A percentile compares a stretch with the other conserved stretches of the same genome.
phyloP scores from a whole-genome alignment of 2,797 vertebrate genomes.

The Sebastes reedi region DNA sequence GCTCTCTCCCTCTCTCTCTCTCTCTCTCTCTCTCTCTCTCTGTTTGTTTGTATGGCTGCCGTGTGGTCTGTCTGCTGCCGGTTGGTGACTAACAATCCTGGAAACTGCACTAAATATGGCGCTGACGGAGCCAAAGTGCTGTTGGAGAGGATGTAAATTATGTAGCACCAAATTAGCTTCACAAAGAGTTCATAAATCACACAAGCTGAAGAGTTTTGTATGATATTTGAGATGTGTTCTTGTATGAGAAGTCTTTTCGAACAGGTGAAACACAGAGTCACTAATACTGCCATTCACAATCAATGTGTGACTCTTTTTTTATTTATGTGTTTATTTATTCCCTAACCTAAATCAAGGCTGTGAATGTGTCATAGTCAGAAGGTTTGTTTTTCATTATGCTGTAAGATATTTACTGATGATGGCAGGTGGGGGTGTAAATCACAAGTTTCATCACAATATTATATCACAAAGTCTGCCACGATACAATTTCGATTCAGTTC shows the following conservation, averaged over 20 bases:
- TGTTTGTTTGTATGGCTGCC: neutral
- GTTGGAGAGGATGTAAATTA: neutral
- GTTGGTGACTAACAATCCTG: constrained; percentile 1
- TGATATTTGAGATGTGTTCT: neutral
- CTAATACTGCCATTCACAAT: neutral
- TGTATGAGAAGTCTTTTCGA: neutral
- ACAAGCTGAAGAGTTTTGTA: too few relatives aligned
- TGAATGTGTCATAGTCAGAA: neutral
- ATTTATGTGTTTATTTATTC: neutral
- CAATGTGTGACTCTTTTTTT: neutral
- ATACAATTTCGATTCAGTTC: too few relatives aligned
- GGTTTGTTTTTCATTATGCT: neutral
- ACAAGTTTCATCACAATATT: too few relatives aligned
- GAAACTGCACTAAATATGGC: neutral
- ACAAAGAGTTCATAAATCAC: neutral
- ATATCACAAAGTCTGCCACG: too few relatives aligned
- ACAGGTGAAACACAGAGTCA: neutral
- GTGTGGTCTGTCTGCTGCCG: constrained; percentile 1
- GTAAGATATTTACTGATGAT: neutral
- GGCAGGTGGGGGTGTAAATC: neutral
- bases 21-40: neutral
- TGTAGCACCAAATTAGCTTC: neutral
- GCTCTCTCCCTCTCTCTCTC: constrained; percentile 1
- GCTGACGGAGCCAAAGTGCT: neutral
- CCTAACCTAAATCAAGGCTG: neutral